These are phyloP conservation scores for Syngnathus scovelli DNA, from an alignment of 2,113 vertebrate species.

Conservation along the genomic window DNA sequence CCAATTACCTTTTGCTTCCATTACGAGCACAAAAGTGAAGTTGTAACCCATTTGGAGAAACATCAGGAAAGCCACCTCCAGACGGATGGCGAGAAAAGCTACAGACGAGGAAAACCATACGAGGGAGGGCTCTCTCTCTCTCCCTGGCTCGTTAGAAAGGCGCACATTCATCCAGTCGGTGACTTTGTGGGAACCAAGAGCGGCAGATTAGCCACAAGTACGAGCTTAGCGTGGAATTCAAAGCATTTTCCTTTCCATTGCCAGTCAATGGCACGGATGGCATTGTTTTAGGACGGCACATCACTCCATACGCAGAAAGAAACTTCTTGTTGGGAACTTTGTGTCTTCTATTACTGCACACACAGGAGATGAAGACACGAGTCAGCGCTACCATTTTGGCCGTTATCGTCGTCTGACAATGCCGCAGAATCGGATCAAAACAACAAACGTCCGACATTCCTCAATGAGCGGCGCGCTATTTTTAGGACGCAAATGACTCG, in stretches of 20 bases:
- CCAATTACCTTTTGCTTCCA: not conserved
- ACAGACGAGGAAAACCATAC: no score
- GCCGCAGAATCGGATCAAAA: slow-evolving; percentile 29
- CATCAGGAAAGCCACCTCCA: no score
- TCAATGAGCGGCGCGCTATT: slow-evolving; percentile 31
- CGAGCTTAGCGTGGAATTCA: slow-evolving; percentile 63
- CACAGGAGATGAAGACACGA: slow-evolving; percentile 10
- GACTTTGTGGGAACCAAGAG: slow-evolving; percentile 46
- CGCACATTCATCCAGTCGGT: slow-evolving; percentile 19
- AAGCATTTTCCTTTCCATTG: slow-evolving; percentile 72
- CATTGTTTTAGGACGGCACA: not conserved
- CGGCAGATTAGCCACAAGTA: slow-evolving; percentile 44
- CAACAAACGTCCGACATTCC: slow-evolving; percentile 28
- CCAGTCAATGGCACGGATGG: slow-evolving; percentile 39
- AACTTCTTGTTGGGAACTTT: not conserved
- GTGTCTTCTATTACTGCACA: not conserved
- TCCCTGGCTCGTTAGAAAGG: not conserved
- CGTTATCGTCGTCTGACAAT: slow-evolving; percentile 26
- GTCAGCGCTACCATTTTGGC: slow-evolving; percentile 41
- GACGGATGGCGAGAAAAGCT: no score
- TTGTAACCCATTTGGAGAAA: not conserved
- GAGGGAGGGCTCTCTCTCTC: no score
- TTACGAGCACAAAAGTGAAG: not conserved
- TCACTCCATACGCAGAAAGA: not conserved
- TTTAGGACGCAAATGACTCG: slow-evolving; percentile 34